phyloP scores from a whole-genome alignment of 2,797 vertebrate species.

The Cossypha caffra region DNA sequence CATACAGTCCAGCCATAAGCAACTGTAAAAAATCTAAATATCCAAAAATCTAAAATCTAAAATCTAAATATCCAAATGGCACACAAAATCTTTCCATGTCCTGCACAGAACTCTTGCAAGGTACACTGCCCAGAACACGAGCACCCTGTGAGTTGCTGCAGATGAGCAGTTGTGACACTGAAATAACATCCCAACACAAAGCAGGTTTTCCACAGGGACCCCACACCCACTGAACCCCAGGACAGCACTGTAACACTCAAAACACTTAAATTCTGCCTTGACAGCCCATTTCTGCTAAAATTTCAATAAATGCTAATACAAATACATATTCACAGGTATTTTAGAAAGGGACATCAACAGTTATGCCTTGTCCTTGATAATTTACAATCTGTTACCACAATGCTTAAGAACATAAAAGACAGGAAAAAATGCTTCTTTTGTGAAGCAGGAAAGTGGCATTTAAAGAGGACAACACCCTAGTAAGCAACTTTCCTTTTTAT shows the following conservation, averaged over 20 bases:
- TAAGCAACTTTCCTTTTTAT: neutral
- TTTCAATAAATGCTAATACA: neutral
- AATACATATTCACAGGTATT: neutral
- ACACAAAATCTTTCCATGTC: neutral
- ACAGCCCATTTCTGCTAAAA: neutral
- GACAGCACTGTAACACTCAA: rapidly evolving
- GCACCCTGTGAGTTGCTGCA: neutral
- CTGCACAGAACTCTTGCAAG: rapidly evolving
- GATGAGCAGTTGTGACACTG: neutral
- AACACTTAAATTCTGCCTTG: neutral
- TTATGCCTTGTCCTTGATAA: neutral
- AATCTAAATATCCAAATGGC: neutral
- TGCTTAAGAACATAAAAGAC: neutral
- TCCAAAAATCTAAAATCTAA: neutral
- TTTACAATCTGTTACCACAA: neutral
- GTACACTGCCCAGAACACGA: rapidly evolving
- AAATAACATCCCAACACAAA: neutral
- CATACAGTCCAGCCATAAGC: neutral
- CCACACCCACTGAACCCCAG: neutral
- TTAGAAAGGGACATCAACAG: neutral
- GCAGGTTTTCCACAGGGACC: neutral
- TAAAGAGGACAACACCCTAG: neutral
- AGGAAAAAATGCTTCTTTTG: neutral
- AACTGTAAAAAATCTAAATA: neutral
- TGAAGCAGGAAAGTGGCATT: neutral